Conservation (phyloP, 2,113 vertebrate species). For the Pseudorectes ferrugineus region DNA sequence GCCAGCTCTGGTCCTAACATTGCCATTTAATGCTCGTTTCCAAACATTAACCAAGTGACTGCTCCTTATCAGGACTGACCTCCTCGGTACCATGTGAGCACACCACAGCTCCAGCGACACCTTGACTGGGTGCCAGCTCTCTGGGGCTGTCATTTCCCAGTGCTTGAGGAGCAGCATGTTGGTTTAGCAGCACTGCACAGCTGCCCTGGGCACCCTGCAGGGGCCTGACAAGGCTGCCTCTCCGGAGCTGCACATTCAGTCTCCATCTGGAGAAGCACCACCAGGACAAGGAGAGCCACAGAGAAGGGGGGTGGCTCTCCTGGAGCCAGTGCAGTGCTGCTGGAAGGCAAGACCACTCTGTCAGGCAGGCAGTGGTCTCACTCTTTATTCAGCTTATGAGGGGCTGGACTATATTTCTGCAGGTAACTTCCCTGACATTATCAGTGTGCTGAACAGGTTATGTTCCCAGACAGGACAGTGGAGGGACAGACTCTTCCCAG, state of each 20-base stretch:
- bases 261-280: not conserved
- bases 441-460: not conserved
- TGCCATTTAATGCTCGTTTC: not conserved
- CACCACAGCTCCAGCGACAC: not conserved
- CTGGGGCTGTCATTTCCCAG: not conserved
- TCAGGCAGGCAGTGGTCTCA: not conserved
- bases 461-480: not conserved
- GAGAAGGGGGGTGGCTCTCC: not conserved
- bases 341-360: not conserved
- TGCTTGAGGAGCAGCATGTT: not conserved
- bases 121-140: not conserved
- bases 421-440: not conserved
- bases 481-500: not conserved
- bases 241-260: not conserved
- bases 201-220: not conserved
- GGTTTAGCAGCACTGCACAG: not conserved
- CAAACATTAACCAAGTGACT: not conserved
- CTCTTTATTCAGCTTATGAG: not conserved
- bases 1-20: not conserved
- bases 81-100: not conserved
- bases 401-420: not conserved
- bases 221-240: not conserved
- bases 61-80: not conserved
- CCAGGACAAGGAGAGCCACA: not conserved
- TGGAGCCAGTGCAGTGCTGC: rapidly evolving